phyloP scores from a whole-genome alignment of 37 sponge, comb jelly and placozoan species.

The Beroe ovata region DNA sequence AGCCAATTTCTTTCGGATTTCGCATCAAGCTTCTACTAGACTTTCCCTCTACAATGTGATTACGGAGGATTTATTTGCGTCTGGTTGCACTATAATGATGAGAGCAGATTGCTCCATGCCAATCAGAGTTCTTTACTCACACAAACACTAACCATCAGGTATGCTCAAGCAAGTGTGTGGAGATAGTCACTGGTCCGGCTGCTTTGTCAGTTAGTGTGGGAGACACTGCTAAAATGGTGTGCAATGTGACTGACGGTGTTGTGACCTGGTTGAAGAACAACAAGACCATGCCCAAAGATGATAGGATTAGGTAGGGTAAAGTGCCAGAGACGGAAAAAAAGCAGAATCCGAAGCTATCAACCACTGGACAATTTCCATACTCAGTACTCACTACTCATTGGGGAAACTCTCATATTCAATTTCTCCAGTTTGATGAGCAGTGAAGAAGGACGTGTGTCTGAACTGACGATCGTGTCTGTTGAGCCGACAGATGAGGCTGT shows the following conservation, averaged over 20 bases:
- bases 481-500: not conserved
- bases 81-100: no score
- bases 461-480: constrained; percentile 6
- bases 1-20: no score
- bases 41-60: no score
- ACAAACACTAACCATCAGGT: constrained; percentile 15
- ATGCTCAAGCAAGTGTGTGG: not conserved
- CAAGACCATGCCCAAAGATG: not conserved
- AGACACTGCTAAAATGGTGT: constrained; percentile 25
- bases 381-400: no score
- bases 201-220: constrained; percentile 1
- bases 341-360: no score
- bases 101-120: no score
- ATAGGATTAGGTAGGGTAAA: not conserved
- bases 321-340: not conserved
- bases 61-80: no score
- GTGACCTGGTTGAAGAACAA: constrained; percentile 26
- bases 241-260: constrained; percentile 16
- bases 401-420: no score
- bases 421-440: not conserved
- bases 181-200: not conserved
- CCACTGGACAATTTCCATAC: no score
- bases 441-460: not conserved
- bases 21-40: no score
- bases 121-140: no score